phyloP scores from a whole-genome alignment of 2,113 vertebrate genomes.

The Chaetops frenatus region DNA sequence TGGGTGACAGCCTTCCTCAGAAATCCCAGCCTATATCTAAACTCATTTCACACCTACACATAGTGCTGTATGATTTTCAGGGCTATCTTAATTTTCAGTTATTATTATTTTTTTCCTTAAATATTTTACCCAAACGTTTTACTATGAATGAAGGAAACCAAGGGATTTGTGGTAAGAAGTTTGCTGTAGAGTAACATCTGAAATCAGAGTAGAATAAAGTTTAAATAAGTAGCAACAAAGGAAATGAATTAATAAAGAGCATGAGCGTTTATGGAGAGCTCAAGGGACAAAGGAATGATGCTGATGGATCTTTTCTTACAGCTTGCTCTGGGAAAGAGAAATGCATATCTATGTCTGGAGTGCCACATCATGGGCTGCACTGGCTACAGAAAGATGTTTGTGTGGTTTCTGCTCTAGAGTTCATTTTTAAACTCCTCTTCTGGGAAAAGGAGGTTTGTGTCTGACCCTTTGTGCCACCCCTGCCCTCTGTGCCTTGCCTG shows the following conservation, averaged over 20 bases:
- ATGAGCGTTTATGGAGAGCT: background rate
- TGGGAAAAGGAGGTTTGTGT: background rate
- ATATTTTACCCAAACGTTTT: background rate
- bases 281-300: background rate
- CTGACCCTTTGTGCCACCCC: background rate
- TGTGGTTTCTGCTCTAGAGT: background rate
- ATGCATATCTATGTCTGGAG: rapidly evolving
- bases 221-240: background rate
- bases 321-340: background rate
- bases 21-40: background rate
- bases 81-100: background rate
- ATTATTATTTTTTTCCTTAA: background rate
- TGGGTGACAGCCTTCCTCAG: background rate
- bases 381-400: background rate
- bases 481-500: background rate
- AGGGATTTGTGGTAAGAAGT: background rate
- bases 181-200: background rate
- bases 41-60: background rate
- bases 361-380: rapidly evolving
- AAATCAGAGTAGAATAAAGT: background rate
- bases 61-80: background rate
- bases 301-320: background rate
- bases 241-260: background rate
- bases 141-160: background rate
- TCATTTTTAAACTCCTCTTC: background rate